phyloP scores from a whole-genome alignment of 2,888 invertebrate genomes.

The Chelonus formosanus region DNA sequence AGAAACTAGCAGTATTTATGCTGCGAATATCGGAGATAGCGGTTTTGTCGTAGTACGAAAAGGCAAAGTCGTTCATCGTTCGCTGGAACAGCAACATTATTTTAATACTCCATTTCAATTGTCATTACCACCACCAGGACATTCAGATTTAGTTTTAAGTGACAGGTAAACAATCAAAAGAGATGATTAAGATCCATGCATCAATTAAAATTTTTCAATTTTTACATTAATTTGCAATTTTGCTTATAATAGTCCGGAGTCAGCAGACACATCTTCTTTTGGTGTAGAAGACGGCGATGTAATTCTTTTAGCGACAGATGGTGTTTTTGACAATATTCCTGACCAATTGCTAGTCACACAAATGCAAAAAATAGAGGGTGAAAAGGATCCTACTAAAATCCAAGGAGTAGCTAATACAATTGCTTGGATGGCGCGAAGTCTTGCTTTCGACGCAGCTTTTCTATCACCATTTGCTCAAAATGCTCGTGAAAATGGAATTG shows the following conservation, averaged over 20 bases:
- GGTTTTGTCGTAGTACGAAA: constrained; percentile 93
- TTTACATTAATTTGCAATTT: constrained; percentile 7
- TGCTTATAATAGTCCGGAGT: constrained; percentile 77
- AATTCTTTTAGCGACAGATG: constrained; percentile 95
- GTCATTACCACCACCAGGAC: constrained; percentile 91
- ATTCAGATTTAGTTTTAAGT: constrained; percentile 85
- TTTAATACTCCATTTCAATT: constrained; percentile 99
- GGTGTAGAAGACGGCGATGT: constrained; percentile 92
- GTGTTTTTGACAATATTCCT: constrained; percentile 98
- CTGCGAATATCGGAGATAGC: constrained; percentile 99
- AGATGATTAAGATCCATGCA: no score
- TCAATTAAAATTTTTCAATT: constrained; percentile 3
- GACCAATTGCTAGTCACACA: constrained; percentile 89
- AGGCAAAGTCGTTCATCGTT: constrained; percentile 88
- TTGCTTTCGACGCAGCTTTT: constrained; percentile 93
- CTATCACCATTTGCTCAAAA: constrained; percentile 95
- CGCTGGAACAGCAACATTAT: constrained; percentile 97
- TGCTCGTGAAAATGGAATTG: constrained; percentile 92
- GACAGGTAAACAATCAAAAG: constrained; percentile 73
- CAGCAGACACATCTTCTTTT: constrained; percentile 89
- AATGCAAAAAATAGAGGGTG: constrained; percentile 78
- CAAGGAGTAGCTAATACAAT: constrained; percentile 94
- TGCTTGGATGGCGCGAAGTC: constrained; percentile 92
- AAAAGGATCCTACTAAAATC: constrained; percentile 77
- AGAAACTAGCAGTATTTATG: constrained; percentile 88